Evolutionary conservation across 2,797 vertebrate species (phyloP).

Genomic region (Echiichthys vipera): DNA sequence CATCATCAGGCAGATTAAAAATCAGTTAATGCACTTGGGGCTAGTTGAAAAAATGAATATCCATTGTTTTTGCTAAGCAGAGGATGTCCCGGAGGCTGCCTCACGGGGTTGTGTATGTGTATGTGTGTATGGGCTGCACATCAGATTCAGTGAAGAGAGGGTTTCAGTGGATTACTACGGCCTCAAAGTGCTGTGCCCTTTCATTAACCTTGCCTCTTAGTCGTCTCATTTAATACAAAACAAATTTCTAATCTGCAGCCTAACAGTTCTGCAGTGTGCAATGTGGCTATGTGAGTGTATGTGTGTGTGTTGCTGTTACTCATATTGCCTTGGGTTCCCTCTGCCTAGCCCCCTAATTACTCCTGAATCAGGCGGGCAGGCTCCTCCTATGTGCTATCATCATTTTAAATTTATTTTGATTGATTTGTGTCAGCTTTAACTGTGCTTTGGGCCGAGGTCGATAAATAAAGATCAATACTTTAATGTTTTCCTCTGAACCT

Average conservation of each 20-base stretch:
- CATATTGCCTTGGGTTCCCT: slow-evolving; percentile 85
- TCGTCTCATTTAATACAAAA: slow-evolving; percentile 85
- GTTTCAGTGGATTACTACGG: slow-evolving; percentile 82
- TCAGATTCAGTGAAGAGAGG: slow-evolving; percentile 67
- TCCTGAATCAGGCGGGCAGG: slow-evolving; percentile 77
- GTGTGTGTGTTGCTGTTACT: slow-evolving; percentile 71
- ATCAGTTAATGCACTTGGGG: slow-evolving; percentile 65
- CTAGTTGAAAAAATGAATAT: slow-evolving; percentile 72
- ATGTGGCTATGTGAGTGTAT: slow-evolving; percentile 24
- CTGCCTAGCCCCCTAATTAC: slow-evolving; percentile 87
- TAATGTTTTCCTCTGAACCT: slow-evolving; percentile 93
- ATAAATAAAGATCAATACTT: slow-evolving; percentile 94
- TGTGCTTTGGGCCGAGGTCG: slow-evolving; percentile 91
- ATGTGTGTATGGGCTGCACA: slow-evolving; percentile 42
- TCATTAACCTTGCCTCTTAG: slow-evolving; percentile 87
- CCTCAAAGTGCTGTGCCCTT: slow-evolving; percentile 83
- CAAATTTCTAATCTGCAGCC: slow-evolving; percentile 84
- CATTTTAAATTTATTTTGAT: slow-evolving; percentile 96
- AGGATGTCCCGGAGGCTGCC: slow-evolving; percentile 71
- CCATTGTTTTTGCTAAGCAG: slow-evolving; percentile 76
- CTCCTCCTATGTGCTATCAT: slow-evolving; percentile 88
- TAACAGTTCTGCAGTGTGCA: slow-evolving; percentile 71
- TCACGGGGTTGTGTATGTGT: slow-evolving; percentile 55
- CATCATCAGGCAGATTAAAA: slow-evolving; percentile 77
- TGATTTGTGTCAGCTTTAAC: slow-evolving; percentile 97